Base-by-base conservation (phyloP, 2,888 invertebrate genomes). In the Hipparchia semele region DNA sequence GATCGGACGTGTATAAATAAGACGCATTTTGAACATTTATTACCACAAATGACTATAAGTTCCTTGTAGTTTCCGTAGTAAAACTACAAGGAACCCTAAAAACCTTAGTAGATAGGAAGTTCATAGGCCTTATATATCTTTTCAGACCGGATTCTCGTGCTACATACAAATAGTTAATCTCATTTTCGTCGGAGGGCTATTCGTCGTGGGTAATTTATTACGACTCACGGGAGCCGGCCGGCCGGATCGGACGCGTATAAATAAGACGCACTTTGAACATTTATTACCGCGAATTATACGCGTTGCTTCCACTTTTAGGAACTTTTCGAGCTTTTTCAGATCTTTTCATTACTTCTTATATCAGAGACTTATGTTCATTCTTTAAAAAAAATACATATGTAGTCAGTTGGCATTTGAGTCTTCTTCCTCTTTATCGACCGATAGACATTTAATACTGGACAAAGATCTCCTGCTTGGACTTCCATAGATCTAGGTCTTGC, bases 91-190 rank as follows among this genome's bases (percentile, higher is more conserved):
- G 23, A 23, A 23, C 23, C 23, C 23, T 23, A 23, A 23, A 23
- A 23, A 23, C 23, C 23, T 23, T 23, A 23, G 23, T n/a, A 23
- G 2, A 23, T 58, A 58, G 58, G 23, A 8, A 23, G 13, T 58
- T 58, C 7, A 58, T 58, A 23, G 58, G 58, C 23, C 8, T 23
- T 23, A 58, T 58, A 68, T 46, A 69, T 61, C 49, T 46, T 58
- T 46, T 69, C 69, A 53, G 12, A 10, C 12, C 39, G 51, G 60
- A 61, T 69, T 61, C 69, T 53, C 69, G 61, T 60, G 23, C 39
- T 69, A 69, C 69, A 69, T 69, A 69, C 69, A 69, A 69, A 69
- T 69, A 69, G 69, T 69, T 69, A 69, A 69, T 69, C 69, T 69
- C 69, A 61, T 69, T 69, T 69, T 69, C 61, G 69, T 69, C 9